Evolutionary conservation across 2,113 vertebrate species (phyloP).

Genomic region (Xenopus laevis): DNA sequence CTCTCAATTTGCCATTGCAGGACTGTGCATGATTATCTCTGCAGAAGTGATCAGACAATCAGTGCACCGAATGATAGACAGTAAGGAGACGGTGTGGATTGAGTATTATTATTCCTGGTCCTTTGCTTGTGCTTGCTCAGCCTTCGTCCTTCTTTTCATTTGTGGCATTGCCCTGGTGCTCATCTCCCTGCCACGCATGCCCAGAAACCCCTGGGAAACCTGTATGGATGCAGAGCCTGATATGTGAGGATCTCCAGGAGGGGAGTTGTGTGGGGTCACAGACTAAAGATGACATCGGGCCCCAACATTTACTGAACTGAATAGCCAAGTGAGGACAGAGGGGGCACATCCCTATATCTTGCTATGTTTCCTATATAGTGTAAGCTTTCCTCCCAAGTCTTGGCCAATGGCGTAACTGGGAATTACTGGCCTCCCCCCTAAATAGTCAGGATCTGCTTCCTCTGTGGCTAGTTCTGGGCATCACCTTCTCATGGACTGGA

Average conservation of each 20-base stretch:
- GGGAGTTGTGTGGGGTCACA: too few species aligned
- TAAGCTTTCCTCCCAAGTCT: too few species aligned
- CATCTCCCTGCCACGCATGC: slow-evolving; percentile 92
- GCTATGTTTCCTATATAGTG: too few species aligned
- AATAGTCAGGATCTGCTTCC: too few species aligned
- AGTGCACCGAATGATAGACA: slow-evolving; percentile 91
- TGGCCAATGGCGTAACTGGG: too few species aligned
- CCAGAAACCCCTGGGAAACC: slow-evolving; percentile 93
- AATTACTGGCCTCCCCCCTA: too few species aligned
- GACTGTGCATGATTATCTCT: slow-evolving; percentile 87
- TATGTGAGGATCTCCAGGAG: slow-evolving; percentile 52
- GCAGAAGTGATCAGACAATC: slow-evolving; percentile 95
- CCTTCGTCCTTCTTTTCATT: slow-evolving; percentile 85
- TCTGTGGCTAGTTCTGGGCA: too few species aligned
- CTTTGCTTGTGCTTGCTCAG: slow-evolving; percentile 89
- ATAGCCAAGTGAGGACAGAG: too few species aligned
- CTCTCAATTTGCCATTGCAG: slow-evolving; percentile 55
- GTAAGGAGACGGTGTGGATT: slow-evolving; percentile 87
- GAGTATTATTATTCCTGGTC: slow-evolving; percentile 79
- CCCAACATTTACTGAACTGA: too few species aligned
- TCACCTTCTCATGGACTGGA: too few species aligned
- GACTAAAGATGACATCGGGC: too few species aligned
- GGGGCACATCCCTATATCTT: too few species aligned
- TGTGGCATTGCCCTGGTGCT: slow-evolving; percentile 80
- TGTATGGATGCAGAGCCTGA: slow-evolving; percentile 94